phyloP scores from a whole-genome alignment of 2,797 vertebrate species.

The Chrysocyon brachyurus region DNA sequence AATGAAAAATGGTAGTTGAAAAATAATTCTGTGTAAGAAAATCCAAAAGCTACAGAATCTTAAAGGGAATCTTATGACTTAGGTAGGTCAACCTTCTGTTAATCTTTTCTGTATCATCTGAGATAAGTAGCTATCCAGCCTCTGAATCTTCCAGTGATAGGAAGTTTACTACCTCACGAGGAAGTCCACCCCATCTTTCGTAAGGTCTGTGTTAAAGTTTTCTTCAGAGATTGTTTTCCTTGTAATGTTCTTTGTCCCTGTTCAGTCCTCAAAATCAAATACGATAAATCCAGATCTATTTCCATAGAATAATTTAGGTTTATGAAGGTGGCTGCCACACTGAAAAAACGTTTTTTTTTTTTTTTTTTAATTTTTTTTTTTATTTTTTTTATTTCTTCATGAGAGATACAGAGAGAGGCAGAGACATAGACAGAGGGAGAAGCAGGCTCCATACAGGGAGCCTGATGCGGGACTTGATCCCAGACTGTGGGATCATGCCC shows the following conservation, averaged over 20 bases:
- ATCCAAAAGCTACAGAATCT: not conserved
- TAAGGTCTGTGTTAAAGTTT: not conserved
- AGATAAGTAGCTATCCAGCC: not conserved
- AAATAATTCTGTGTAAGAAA: constrained; percentile 38
- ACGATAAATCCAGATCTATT: not conserved
- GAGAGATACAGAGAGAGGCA: too few relatives aligned
- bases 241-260: not conserved
- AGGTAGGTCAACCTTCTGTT: not conserved
- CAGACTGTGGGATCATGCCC: too few relatives aligned
- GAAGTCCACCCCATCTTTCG: not conserved
- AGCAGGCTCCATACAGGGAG: too few relatives aligned
- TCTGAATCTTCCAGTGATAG: not conserved
- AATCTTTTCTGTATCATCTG: not conserved
- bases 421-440: too few relatives aligned
- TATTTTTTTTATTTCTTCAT: too few relatives aligned
- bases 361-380: not conserved
- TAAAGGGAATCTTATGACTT: not conserved
- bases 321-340: not conserved
- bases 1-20: not conserved
- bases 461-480: too few relatives aligned
- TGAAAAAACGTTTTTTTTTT: not conserved
- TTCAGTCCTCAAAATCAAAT: not conserved
- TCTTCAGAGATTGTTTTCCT: not conserved
- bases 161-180: not conserved
- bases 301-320: not conserved